Percentiles rank a stretch among this genome's conserved stretches.
These are phyloP conservation scores for Probosciger aterrimus DNA, from an alignment of 2,113 vertebrate species.

Conservation along the genomic window DNA sequence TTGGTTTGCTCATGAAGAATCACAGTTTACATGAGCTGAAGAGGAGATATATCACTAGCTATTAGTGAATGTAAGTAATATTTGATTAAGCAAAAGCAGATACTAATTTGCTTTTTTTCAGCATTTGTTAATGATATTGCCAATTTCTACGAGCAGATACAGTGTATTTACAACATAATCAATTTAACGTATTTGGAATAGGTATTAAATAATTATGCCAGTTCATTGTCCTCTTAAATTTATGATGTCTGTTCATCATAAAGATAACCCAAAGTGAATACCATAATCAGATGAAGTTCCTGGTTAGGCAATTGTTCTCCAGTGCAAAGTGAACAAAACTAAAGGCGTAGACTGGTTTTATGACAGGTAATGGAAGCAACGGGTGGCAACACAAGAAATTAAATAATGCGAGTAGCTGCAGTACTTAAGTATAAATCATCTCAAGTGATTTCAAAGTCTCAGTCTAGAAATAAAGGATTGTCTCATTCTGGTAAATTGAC, in stretches of 20 bases:
- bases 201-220: not conserved
- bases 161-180: not conserved
- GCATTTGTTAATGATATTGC: not conserved
- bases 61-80: not conserved
- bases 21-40: slow-evolving; percentile 30
- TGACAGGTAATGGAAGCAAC: not conserved
- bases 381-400: not conserved
- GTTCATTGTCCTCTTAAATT: not conserved
- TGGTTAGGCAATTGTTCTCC: not conserved
- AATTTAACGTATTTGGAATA: not conserved
- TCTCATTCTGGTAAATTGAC: not conserved
- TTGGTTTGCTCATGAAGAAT: slow-evolving; percentile 44
- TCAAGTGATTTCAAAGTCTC: not conserved
- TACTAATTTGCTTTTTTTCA: not conserved
- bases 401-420: not conserved
- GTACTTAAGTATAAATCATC: not conserved
- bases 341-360: not conserved
- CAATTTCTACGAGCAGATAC: not conserved
- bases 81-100: slow-evolving; percentile 20
- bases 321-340: not conserved
- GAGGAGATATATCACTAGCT: not conserved
- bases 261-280: not conserved
- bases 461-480: not conserved
- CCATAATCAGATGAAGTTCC: not conserved
- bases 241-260: not conserved